Conservation (phyloP, 2,888 invertebrate species). For the Platynereis dumerilii region DNA sequence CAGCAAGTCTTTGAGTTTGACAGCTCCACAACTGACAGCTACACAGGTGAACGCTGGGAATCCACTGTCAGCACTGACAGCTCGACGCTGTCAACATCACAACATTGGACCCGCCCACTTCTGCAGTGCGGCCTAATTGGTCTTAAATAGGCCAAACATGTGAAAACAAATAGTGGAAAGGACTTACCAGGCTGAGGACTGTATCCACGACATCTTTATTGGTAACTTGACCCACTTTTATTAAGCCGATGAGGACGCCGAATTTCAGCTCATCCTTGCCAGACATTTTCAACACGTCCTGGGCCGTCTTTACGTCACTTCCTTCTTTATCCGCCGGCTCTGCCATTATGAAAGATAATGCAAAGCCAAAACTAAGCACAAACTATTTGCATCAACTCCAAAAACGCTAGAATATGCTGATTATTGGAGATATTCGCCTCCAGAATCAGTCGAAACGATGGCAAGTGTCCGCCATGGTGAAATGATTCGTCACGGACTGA, state of each 20-base stretch:
- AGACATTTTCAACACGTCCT: constrained; percentile 94
- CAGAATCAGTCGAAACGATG: constrained; percentile 22
- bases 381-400: neutral
- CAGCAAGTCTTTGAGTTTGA: too few relatives aligned
- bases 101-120: too few relatives aligned
- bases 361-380: neutral
- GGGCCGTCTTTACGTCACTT: constrained; percentile 67
- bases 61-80: too few relatives aligned
- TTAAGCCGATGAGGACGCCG: constrained; percentile 94
- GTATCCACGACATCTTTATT: constrained; percentile 98
- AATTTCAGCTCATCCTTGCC: constrained; percentile 96
- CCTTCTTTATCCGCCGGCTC: constrained; percentile 39
- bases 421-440: constrained; percentile 13
- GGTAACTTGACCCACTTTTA: constrained; percentile 95
- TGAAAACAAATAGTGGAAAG: too few relatives aligned
- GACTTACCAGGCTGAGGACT: constrained; percentile 95
- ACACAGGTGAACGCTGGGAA: too few relatives aligned
- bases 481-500: neutral
- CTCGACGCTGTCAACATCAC: too few relatives aligned
- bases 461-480: constrained; percentile 36
- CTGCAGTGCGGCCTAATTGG: too few relatives aligned
- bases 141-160: too few relatives aligned
- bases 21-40: too few relatives aligned
- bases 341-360: constrained; percentile 37
- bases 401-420: constrained; percentile 8